Base-by-base conservation (phyloP, 2,113 vertebrate genomes). In the Nesogale talazaci region DNA sequence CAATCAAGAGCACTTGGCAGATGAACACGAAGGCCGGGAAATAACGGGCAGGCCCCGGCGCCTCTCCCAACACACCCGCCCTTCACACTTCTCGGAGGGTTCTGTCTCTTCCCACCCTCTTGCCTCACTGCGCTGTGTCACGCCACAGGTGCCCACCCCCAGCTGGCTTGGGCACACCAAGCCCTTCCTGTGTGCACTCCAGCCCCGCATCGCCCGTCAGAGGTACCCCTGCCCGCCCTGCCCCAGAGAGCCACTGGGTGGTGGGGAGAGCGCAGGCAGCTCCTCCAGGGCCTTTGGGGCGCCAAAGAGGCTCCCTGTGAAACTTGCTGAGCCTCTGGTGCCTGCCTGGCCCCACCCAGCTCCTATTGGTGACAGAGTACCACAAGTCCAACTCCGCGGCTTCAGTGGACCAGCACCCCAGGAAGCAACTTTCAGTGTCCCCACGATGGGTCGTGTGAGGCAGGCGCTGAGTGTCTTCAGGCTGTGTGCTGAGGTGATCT, bases 391-490 rank as follows among this genome's bases (percentile, higher is more conserved):
- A 52, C 23, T 27, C 14, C 14, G 31, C 12, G 22, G 16, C 46
- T 36, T 4, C 17, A 17, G 16, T 7, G 12, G 7, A 2, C 0
- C 22, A 9, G 2, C 2, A 4, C 59, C 16, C 20, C 10, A 36
- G 7, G 75, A 57, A 67, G 29, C 15, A 67, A 67, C 15, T 67
- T 31, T 31, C 29, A 67, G 65, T 15, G 5, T 31, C 12, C 65
- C 31, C 65, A 2, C 31, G 23, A 31, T 29, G 15, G 65, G 31
- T 67, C 23, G 29, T 31, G 29, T 27, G 29, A 67, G 31, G 65
- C 29, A 31, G 29, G 29, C 29, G 23, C 65, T 67, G 65, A 29
- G 65, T 31, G 65, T 15, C 27, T 67, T 31, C 65, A 15, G 65
- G 65, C 65, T 67, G 65, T 31, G 29, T 12, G 12, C 65, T 29